Percentiles rank a stretch among this genome's conserved stretches.
Evolutionary conservation across 1,140 invertebrate genomes (phyloP).

Genomic region (Probaryconus sp.): DNA sequence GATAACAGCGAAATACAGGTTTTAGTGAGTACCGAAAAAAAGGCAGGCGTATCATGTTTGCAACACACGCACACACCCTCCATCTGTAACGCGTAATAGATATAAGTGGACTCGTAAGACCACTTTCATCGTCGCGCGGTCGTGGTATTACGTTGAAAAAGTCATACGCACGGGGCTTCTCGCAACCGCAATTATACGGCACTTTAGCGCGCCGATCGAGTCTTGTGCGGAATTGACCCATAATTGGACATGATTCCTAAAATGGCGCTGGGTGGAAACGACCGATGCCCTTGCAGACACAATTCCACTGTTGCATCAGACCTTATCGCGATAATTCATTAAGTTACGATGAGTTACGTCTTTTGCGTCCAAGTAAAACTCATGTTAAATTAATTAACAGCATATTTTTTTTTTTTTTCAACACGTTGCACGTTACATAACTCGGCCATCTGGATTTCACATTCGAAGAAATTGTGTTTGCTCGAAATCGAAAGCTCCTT

Average conservation of each 20-base stretch:
- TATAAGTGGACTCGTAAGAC: constrained; percentile 64
- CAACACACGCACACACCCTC: constrained; percentile 8
- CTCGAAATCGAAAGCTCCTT: background rate
- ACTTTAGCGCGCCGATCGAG: constrained; percentile 48
- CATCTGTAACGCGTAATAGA: constrained; percentile 22
- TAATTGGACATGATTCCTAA: constrained; percentile 64
- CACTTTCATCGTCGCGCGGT: constrained; percentile 66
- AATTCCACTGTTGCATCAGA: constrained; percentile 51
- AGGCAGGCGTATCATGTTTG: constrained; percentile 11
- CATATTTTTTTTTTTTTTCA: too few relatives aligned
- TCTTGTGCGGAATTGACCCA: constrained; percentile 49
- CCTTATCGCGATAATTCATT: constrained; percentile 46
- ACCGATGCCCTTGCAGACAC: constrained; percentile 39
- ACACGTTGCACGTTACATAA: constrained; percentile 28
- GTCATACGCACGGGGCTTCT: constrained; percentile 32
- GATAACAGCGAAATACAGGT: constrained; percentile 5
- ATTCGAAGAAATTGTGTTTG: background rate
- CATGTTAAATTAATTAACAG: constrained; percentile 25
- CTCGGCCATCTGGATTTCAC: too few relatives aligned
- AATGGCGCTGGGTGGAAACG: constrained; percentile 49
- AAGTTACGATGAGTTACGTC: constrained; percentile 38
- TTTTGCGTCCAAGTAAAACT: constrained; percentile 19
- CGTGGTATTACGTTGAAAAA: constrained; percentile 51
- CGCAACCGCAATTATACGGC: constrained; percentile 56
- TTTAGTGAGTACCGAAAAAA: constrained; percentile 12